A percentile compares a stretch with the other conserved stretches of the same genome.
These are phyloP conservation scores for Ennomos erosarius DNA, from an alignment of 2,888 invertebrate genomes.

Conservation along the genomic window DNA sequence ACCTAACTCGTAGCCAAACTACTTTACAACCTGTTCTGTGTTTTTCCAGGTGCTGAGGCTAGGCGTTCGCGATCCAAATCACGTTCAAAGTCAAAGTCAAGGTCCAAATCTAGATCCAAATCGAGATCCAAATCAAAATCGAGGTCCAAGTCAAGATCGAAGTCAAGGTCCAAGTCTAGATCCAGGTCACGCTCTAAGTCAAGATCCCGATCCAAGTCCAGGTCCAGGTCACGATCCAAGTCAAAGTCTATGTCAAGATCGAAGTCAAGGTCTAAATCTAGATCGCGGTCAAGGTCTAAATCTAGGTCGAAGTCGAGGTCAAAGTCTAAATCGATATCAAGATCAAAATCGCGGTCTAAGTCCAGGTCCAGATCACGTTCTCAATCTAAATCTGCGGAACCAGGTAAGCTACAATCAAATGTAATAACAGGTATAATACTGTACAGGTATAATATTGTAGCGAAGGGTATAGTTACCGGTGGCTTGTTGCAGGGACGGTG, in stretches of 20 bases:
- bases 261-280: constrained; percentile 28
- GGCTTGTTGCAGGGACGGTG: too few relatives aligned
- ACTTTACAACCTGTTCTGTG: too few relatives aligned
- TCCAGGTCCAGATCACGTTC: constrained; percentile 51
- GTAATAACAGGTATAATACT: constrained; percentile 10
- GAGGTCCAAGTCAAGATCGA: constrained; percentile 46
- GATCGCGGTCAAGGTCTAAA: constrained; percentile 24
- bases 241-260: constrained; percentile 46
- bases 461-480: too few relatives aligned
- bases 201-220: constrained; percentile 46
- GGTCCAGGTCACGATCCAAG: constrained; percentile 40
- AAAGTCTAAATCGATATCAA: constrained; percentile 37
- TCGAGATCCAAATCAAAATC: constrained; percentile 41
- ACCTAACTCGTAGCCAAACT: too few relatives aligned
- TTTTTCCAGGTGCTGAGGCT: too few relatives aligned
- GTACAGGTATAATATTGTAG: too few relatives aligned
- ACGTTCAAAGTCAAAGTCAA: constrained; percentile 41
- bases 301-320: constrained; percentile 51
- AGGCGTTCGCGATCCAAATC: too few relatives aligned
- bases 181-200: constrained; percentile 41
- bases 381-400: constrained; percentile 57
- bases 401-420: constrained; percentile 20
- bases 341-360: constrained; percentile 44
- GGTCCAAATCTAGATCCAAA: constrained; percentile 45
- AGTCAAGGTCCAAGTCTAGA: constrained; percentile 33